phyloP scores from a whole-genome alignment of 2,888 invertebrate genomes.

The Aleiodes alternator region DNA sequence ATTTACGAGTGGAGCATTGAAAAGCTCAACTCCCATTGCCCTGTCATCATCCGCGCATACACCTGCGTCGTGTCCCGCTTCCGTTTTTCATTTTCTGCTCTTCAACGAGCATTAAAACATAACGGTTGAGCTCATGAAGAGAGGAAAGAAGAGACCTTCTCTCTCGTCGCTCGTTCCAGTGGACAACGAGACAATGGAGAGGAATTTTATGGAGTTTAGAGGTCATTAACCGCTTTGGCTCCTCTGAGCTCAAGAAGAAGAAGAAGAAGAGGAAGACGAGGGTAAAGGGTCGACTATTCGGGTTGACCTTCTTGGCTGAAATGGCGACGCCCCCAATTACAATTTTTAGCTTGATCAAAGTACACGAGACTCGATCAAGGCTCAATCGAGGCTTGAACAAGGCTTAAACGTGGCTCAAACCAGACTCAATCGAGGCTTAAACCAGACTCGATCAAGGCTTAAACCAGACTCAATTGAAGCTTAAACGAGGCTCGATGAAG shows the following conservation, averaged over 20 bases:
- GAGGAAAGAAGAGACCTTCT: too few species aligned
- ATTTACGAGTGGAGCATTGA: slow-evolving; percentile 5
- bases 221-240: slow-evolving; percentile 29
- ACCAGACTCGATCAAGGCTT: too few species aligned
- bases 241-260: not conserved
- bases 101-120: not conserved
- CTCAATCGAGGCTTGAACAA: not conserved
- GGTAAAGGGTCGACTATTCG: slow-evolving; percentile 30
- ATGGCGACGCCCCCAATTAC: slow-evolving; percentile 36
- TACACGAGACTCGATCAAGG: not conserved
- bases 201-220: slow-evolving; percentile 3
- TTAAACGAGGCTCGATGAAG: too few species aligned
- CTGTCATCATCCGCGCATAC: slow-evolving; percentile 36
- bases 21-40: slow-evolving; percentile 27
- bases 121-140: not conserved
- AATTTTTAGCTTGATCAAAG: slow-evolving; percentile 29
- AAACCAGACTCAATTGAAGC: too few species aligned
- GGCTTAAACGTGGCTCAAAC: too few species aligned
- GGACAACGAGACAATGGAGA: too few species aligned
- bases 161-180: too few species aligned
- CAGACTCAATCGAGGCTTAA: too few species aligned
- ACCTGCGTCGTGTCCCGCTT: slow-evolving; percentile 22
- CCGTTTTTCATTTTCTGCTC: slow-evolving; percentile 5
- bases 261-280: slow-evolving; percentile 14
- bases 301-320: slow-evolving; percentile 39